phyloP scores from a whole-genome alignment of 2,113 vertebrate species.

The Hippocampus guttulatus region DNA sequence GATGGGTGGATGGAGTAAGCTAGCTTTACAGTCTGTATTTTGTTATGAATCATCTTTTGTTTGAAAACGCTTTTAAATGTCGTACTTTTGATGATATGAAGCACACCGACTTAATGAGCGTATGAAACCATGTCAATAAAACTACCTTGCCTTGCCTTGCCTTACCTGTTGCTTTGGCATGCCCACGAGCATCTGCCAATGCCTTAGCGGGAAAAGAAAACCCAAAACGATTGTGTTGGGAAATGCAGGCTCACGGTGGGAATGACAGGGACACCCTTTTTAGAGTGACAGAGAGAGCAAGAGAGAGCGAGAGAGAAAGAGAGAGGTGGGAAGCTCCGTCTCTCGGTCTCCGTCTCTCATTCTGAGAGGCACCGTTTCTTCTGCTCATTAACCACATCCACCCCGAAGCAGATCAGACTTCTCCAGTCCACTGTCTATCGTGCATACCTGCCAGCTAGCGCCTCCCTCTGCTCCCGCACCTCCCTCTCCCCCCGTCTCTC shows the following conservation, averaged over 20 bases:
- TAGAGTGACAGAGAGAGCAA: slow-evolving; percentile 35
- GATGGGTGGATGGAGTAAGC: too few species aligned
- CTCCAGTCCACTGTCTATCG: slow-evolving; percentile 51
- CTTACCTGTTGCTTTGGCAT: not conserved
- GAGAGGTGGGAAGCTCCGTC: not conserved
- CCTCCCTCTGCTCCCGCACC: slow-evolving; percentile 2
- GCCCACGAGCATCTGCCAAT: too few species aligned
- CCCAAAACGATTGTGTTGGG: not conserved
- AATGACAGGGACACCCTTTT: not conserved
- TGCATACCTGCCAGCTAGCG: slow-evolving; percentile 37
- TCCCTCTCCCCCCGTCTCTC: slow-evolving; percentile 14
- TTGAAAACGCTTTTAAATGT: too few species aligned
- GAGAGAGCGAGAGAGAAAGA: slow-evolving; percentile 21
- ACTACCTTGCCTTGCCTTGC: too few species aligned
- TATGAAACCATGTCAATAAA: too few species aligned
- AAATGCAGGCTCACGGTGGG: not conserved
- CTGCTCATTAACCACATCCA: slow-evolving; percentile 18
- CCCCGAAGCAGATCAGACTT: slow-evolving; percentile 34
- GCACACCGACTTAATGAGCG: too few species aligned
- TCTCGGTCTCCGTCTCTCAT: slow-evolving; percentile 3
- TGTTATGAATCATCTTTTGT: too few species aligned
- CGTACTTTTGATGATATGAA: too few species aligned
- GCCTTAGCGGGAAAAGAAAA: not conserved
- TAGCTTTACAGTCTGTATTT: too few species aligned
- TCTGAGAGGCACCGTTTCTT: slow-evolving; percentile 8